phyloP scores from a whole-genome alignment of 2,888 invertebrate genomes.

The Barypeithes pellucidus region DNA sequence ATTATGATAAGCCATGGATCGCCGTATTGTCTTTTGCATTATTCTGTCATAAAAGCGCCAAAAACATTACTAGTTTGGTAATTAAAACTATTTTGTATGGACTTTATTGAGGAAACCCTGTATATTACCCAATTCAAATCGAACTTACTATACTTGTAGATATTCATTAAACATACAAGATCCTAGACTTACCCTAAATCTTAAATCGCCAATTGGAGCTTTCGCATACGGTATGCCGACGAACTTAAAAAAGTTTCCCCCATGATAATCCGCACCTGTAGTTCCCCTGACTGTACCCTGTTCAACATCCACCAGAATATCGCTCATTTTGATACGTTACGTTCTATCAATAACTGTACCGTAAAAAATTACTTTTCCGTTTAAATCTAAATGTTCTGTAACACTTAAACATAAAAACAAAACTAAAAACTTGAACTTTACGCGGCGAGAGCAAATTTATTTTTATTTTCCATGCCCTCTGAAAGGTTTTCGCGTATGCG shows the following conservation, averaged over 20 bases:
- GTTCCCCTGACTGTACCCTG: slow-evolving; percentile 63
- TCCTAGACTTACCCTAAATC: slow-evolving; percentile 55
- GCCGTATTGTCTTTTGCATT: no score
- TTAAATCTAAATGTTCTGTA: slow-evolving; percentile 1
- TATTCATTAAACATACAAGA: no score
- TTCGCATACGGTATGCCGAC: slow-evolving; percentile 67
- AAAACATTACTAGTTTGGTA: no score
- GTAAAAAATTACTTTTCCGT: neutral
- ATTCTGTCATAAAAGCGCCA: no score
- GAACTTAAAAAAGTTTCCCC: slow-evolving; percentile 63
- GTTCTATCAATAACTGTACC: neutral
- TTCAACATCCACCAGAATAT: slow-evolving; percentile 56
- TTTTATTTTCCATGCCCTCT: slow-evolving; percentile 28
- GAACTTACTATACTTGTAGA: no score
- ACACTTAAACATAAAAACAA: slow-evolving; percentile 21
- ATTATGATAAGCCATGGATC: no score
- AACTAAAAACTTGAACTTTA: slow-evolving; percentile 16
- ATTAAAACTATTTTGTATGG: no score
- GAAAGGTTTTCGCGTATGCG: slow-evolving; percentile 35
- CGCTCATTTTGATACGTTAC: slow-evolving; percentile 48
- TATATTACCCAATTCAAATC: no score
- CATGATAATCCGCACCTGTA: slow-evolving; percentile 59
- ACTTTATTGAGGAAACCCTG: no score
- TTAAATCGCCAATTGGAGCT: slow-evolving; percentile 53
- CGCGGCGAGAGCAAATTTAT: slow-evolving; percentile 11